Evolutionary conservation across 2,888 invertebrate species (phyloP).

Genomic region (Heteropelma amictum): DNA sequence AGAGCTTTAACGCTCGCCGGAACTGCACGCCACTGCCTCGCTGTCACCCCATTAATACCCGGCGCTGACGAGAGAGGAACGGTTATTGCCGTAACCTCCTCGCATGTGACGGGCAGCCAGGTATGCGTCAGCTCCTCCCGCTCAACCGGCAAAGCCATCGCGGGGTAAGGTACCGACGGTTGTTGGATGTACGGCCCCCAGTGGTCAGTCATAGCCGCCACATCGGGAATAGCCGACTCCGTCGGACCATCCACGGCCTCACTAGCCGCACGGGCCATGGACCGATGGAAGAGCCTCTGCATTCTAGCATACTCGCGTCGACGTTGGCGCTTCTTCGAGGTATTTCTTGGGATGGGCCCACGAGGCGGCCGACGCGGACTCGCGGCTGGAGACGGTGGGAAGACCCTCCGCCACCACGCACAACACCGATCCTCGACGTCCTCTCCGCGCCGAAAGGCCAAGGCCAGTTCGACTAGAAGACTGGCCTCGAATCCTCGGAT

Average conservation of each 20-base stretch:
- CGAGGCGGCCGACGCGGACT: constrained; percentile 79
- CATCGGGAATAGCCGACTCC: constrained; percentile 16
- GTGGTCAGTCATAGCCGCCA: not conserved
- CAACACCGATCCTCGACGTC: not conserved
- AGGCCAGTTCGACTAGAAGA: not conserved
- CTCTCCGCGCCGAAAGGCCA: not conserved
- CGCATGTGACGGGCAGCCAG: no score
- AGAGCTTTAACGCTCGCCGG: no score
- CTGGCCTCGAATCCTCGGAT: constrained; percentile 72
- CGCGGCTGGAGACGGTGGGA: not conserved
- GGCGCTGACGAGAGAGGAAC: no score
- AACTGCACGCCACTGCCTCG: no score
- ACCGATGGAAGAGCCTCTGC: constrained; percentile 46
- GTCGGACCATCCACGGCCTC: constrained; percentile 40
- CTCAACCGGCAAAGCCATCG: no score
- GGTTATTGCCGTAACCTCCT: no score
- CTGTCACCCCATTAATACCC: no score
- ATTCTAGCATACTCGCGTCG: constrained; percentile 74
- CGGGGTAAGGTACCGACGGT: no score
- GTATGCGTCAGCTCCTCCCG: no score
- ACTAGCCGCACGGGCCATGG: constrained; percentile 29
- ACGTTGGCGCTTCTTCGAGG: constrained; percentile 83
- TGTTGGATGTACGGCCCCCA: constrained; percentile 3
- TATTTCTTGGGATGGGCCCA: constrained; percentile 85
- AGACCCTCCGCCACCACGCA: constrained; percentile 82